A percentile compares a stretch with the other conserved stretches of the same genome.
Evolutionary conservation across 2,797 vertebrate genomes (phyloP).

Genomic region (Phalloptychus januarius): DNA sequence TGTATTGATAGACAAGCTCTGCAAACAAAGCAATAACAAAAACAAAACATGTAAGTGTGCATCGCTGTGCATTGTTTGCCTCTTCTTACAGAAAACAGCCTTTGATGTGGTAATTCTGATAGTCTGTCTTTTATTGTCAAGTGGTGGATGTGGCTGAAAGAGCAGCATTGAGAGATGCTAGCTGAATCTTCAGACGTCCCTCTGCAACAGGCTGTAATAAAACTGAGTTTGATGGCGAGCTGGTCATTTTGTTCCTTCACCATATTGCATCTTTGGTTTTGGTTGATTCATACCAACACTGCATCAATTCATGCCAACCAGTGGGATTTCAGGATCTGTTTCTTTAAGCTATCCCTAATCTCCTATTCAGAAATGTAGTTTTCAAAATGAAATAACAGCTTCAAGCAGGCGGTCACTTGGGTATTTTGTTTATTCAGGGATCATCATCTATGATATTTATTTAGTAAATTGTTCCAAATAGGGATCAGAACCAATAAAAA

Average conservation of each 20-base stretch:
- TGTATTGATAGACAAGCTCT: conserved; percentile 83
- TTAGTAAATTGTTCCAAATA: neutral
- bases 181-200: conserved; percentile 46
- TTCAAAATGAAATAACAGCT: neutral
- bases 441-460: neutral
- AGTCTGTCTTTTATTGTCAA: conserved; percentile 80
- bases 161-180: conserved; percentile 40
- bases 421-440: neutral
- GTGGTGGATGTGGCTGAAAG: conserved; percentile 80
- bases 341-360: neutral
- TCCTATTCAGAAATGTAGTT: neutral
- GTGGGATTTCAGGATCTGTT: neutral
- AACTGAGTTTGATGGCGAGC: conserved; percentile 17
- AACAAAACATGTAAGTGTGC: conserved; percentile 89
- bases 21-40: conserved; percentile 75
- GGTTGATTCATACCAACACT: neutral
- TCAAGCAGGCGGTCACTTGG: neutral
- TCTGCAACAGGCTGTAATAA: conserved; percentile 32
- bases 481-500: neutral
- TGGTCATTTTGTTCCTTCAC: neutral
- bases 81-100: conserved; percentile 71
- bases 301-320: neutral
- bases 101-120: conserved; percentile 96
- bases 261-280: neutral
- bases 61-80: conserved; percentile 81